These are phyloP conservation scores for Cotesia chilonis DNA, from an alignment of 1,140 invertebrate genomes.

Conservation along the genomic window DNA sequence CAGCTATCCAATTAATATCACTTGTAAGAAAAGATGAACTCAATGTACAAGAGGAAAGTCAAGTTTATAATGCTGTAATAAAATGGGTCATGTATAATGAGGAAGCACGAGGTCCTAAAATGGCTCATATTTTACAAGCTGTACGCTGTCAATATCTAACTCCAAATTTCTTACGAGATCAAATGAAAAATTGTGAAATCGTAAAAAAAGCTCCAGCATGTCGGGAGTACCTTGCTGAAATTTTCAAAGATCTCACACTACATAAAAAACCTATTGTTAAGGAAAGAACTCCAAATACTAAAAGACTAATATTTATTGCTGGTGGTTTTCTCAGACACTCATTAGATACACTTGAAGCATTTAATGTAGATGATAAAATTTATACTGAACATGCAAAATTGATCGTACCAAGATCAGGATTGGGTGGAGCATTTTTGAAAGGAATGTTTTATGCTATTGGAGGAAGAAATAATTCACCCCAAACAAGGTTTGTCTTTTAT, in stretches of 20 bases:
- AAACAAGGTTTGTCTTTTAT: constrained; percentile 72
- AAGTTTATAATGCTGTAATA: constrained; percentile 91
- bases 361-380: constrained; percentile 83
- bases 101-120: constrained; percentile 81
- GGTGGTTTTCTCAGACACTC: constrained; percentile 89
- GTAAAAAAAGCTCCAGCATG: constrained; percentile 89
- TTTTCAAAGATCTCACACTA: constrained; percentile 87
- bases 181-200: constrained; percentile 89
- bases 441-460: constrained; percentile 90
- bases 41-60: constrained; percentile 88
- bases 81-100: constrained; percentile 91
- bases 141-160: constrained; percentile 91
- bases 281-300: constrained; percentile 84
- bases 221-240: constrained; percentile 86
- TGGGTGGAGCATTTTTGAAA: constrained; percentile 87
- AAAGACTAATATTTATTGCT: constrained; percentile 87
- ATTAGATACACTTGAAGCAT: constrained; percentile 85
- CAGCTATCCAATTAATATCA: constrained; percentile 79
- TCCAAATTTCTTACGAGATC: constrained; percentile 87
- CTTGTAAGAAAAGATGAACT: constrained; percentile 87
- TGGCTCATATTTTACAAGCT: constrained; percentile 86
- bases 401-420: constrained; percentile 83
- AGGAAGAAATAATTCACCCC: constrained; percentile 86
- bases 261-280: constrained; percentile 84
- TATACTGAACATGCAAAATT: constrained; percentile 83